Base-by-base conservation (phyloP, 1,140 invertebrate genomes). In the Drosophila mauritiana region DNA sequence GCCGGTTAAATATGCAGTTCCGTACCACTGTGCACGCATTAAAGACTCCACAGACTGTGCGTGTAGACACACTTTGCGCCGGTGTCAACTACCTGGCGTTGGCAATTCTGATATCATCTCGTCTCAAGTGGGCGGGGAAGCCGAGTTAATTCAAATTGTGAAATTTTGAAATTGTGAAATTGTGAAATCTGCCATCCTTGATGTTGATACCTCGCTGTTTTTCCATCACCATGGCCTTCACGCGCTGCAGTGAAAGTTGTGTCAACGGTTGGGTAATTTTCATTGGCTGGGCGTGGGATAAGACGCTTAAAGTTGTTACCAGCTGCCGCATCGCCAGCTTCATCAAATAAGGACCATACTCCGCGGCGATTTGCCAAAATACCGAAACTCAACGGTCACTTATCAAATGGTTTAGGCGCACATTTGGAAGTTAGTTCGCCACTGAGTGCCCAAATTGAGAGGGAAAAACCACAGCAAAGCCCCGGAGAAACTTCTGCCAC, bases 61-160 rank as follows among this genome's bases (percentile, higher is more conserved):
- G 7, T 8, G 10, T 31, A 31, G 31, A 31, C 1, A 31, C 27
- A 31, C 8, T 8, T 31, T 7, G 27, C 27, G 68, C 37, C 22
- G 64, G 27, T 70, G 64, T 73, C 64, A 54, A 40, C 64, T 46
- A 54, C 65, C 46, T 52, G 53, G 45, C 61, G 45, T 34, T 72
- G 68, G 53, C 68, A 72, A 67, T 57, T 67, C 52, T 54, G 39
- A 73, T 45, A 36, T 63, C n/a, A 55, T 49, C 39, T 37, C 56
- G 46, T 53, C 37, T 31, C 31, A 31, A 17, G 37, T 31, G 27
- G 52, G 20, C 31, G 13, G 36, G 36, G 51, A 20, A 52, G 48
- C 12, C 10, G 22, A 51, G 57, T 73, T 74, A 73, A 74, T 74
- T 74, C 63, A 64, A 62, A 68, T 48, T 36, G 42, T 36, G 17